Evolutionary conservation across 2,888 invertebrate species (phyloP), one percentile per base, ranked within the genome.

Genomic region (Lomographa bimaculata): DNA sequence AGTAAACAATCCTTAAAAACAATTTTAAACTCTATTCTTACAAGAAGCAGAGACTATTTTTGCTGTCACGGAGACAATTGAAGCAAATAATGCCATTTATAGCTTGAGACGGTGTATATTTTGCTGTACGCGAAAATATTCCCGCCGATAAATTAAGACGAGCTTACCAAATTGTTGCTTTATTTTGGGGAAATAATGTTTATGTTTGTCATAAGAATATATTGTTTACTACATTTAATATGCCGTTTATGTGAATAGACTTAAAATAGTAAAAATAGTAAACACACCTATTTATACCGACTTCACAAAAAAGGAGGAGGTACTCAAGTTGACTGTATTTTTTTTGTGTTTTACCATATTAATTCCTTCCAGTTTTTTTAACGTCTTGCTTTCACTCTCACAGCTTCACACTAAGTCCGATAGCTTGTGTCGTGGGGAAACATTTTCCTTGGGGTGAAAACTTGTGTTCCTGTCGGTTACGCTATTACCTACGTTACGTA

Each of bases 51-150:
- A 52, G 62, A n/a, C 23, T 23, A 32, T 10, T 60, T 52, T 68
- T 32, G 53, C 36, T 50, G 48, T 50, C 47, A 14, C 23, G 8
- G 11, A 20, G 34, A 27, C 26, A 42, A 55, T 47, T 52, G 48
- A 57, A 55, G 36, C 30, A 43, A 51, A 50, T 54, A 49, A 54
- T 47, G 46, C 55, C 51, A 54, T 64, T 57, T 53, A 56, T 48
- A 49, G 55, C 58, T 32, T 58, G 57, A 59, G 57, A 65, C 55
- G 59, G 39, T 53, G 51, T 56, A 54, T 51, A 54, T 57, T 57
- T 56, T 54, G 54, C 51, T 54, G 46, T 53, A 51, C 46, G 51
- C 46, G 50, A 46, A 58, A 56, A 56, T 56, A 56, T 58, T 49
- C 48, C 19, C 32, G 37, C 19, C 46, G 19, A 50, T 57, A 51